These are phyloP conservation scores for Phenacoccus solenopsis DNA, from an alignment of 1,140 invertebrate genomes.

Conservation along the genomic window DNA sequence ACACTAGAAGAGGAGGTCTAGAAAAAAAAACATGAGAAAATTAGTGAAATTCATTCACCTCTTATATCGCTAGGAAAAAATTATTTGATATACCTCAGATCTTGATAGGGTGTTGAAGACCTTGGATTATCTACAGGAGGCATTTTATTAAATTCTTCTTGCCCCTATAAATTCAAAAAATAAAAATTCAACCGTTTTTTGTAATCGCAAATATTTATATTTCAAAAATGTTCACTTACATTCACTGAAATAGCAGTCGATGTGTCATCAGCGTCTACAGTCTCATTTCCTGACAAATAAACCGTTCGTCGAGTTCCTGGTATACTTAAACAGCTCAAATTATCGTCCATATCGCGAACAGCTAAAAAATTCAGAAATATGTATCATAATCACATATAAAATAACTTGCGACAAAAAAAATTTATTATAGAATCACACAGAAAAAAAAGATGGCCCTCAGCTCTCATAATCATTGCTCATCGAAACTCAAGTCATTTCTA, in stretches of 20 bases:
- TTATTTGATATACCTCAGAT: constrained; percentile 4
- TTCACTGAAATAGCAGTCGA: not conserved
- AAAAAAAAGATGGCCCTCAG: not conserved
- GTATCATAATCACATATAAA: not conserved
- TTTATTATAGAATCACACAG: too few relatives aligned
- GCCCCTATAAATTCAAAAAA: not conserved
- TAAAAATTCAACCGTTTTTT: not conserved
- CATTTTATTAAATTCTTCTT: not conserved
- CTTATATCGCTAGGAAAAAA: not conserved
- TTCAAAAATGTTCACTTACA: not conserved
- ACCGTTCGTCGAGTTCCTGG: constrained; percentile 66
- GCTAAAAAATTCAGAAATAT: not conserved
- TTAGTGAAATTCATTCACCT: not conserved
- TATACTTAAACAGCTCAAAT: constrained; percentile 45
- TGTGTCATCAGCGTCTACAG: constrained; percentile 18
- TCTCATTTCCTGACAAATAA: constrained; percentile 63
- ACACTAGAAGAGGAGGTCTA: constrained; percentile 52
- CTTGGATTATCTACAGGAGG: not conserved
- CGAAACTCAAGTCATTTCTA: not conserved
- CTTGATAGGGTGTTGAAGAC: constrained; percentile 3
- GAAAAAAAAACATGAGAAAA: constrained; percentile 10
- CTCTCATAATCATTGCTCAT: constrained; percentile 1
- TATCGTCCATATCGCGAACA: constrained; percentile 23
- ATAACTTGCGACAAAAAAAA: not conserved
- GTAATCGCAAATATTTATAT: not conserved